A percentile compares a stretch with the other conserved stretches of the same genome.
Evolutionary conservation across 35 echinoderm and acorn worm species (phyloP).

Genomic region (Heliocidaris erythrogramma): DNA sequence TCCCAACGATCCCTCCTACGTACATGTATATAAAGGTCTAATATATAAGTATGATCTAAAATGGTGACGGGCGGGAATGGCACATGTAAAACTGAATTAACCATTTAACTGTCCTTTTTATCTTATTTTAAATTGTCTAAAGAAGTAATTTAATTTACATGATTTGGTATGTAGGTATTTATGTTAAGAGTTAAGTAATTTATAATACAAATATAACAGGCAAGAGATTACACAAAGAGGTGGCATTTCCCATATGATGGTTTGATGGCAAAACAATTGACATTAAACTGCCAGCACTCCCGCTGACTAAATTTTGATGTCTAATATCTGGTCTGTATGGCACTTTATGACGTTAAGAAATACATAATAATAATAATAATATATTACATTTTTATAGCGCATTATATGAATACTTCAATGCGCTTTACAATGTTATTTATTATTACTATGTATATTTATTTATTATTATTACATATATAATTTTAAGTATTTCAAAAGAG

Average conservation of each 20-base stretch:
- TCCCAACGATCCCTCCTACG: not conserved
- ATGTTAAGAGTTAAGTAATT: no score
- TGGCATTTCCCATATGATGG: no score
- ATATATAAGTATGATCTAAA: not conserved
- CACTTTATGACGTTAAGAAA: no score
- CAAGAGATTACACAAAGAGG: not conserved
- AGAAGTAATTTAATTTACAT: not conserved
- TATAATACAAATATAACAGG: not conserved
- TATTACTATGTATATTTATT: no score
- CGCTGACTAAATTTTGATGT: not conserved
- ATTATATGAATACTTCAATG: no score
- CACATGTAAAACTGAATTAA: not conserved
- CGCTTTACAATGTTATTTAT: no score
- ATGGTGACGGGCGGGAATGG: not conserved
- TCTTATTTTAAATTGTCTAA: not conserved
- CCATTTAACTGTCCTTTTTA: not conserved
- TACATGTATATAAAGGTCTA: not conserved
- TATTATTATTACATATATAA: no score
- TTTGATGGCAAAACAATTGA: not conserved
- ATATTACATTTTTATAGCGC: no score
- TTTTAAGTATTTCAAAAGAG: no score
- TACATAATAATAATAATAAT: no score
- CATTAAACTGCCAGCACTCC: not conserved
- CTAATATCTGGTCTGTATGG: not conserved
- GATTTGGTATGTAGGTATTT: not conserved